Conservation (phyloP, 1,140 invertebrate genomes). For the Drosophila sucinea region DNA sequence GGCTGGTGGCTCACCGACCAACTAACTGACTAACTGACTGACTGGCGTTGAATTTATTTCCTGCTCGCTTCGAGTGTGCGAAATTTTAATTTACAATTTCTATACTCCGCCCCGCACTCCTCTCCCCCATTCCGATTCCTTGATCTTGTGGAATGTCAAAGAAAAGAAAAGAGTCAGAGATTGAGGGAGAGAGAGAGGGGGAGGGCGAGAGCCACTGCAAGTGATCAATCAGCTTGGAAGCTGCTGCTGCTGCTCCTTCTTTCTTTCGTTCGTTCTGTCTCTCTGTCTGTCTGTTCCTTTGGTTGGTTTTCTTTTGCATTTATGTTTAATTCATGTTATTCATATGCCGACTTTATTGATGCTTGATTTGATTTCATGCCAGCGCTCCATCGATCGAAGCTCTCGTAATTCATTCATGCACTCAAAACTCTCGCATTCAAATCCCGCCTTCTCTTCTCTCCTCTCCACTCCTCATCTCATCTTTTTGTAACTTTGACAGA, state of each 20-base stretch:
- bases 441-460: conserved; percentile 28
- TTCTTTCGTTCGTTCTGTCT: not conserved
- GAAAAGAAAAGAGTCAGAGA: conserved; percentile 30
- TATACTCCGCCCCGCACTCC: not conserved
- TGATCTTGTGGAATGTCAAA: conserved; percentile 10
- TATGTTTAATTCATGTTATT: conserved; percentile 82
- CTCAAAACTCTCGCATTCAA: conserved; percentile 63
- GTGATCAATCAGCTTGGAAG: conserved; percentile 71
- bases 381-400: conserved; percentile 18
- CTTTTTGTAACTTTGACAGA: conserved; percentile 68
- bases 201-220: conserved; percentile 41
- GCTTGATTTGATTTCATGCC: conserved; percentile 72
- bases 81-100: conserved; percentile 80
- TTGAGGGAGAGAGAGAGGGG: conserved; percentile 35
- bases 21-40: conserved; percentile 3
- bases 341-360: conserved; percentile 81
- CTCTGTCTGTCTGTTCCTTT: conserved; percentile 7
- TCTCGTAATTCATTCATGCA: conserved; percentile 79
- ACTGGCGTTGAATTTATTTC: conserved; percentile 74
- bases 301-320: conserved; percentile 60
- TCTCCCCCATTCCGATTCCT: conserved; percentile 7
- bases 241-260: not conserved
- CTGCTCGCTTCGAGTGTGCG: conserved; percentile 71
- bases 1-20: conserved; percentile 20
- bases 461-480: not conserved